Conservation (phyloP, 92 coral and sea anemone species). For the Zoanthus gigantus region DNA sequence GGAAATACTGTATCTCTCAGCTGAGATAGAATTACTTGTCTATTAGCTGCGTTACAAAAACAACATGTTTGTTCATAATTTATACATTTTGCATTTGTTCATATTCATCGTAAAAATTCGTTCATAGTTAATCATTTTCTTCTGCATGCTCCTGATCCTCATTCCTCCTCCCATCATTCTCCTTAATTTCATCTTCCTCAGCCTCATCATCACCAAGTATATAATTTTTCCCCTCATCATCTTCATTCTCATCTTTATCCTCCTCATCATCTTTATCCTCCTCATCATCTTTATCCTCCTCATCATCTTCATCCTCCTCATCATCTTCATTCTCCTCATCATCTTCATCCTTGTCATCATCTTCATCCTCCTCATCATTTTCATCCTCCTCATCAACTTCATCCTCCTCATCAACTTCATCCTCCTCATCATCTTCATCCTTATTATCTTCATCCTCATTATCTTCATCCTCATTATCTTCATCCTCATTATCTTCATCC, state of each 20-base stretch:
- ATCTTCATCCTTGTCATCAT: too few species aligned
- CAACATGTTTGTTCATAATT: slow-evolving; percentile 14
- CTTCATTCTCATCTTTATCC: neutral
- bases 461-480: neutral
- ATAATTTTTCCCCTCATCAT: neutral
- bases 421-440: too few species aligned
- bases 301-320: too few species aligned
- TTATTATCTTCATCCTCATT: neutral
- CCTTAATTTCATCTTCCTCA: neutral
- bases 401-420: too few species aligned
- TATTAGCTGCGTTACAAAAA: slow-evolving; percentile 10
- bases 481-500: neutral
- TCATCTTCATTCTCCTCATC: too few species aligned
- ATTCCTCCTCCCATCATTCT: neutral
- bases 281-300: too few species aligned
- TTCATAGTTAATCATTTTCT: neutral
- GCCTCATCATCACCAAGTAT: neutral
- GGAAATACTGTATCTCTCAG: slow-evolving; percentile 17
- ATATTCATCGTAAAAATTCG: neutral
- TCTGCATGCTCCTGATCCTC: slow-evolving; percentile 5
- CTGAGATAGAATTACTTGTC: slow-evolving; percentile 11
- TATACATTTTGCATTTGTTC: slow-evolving; percentile 13
- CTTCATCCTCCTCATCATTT: too few species aligned
- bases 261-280: too few species aligned
- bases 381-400: too few species aligned